Percentiles rank a stretch among this genome's conserved stretches.
These are phyloP conservation scores for Lepus timidus DNA, from an alignment of 2,113 vertebrate genomes.

Conservation along the genomic window DNA sequence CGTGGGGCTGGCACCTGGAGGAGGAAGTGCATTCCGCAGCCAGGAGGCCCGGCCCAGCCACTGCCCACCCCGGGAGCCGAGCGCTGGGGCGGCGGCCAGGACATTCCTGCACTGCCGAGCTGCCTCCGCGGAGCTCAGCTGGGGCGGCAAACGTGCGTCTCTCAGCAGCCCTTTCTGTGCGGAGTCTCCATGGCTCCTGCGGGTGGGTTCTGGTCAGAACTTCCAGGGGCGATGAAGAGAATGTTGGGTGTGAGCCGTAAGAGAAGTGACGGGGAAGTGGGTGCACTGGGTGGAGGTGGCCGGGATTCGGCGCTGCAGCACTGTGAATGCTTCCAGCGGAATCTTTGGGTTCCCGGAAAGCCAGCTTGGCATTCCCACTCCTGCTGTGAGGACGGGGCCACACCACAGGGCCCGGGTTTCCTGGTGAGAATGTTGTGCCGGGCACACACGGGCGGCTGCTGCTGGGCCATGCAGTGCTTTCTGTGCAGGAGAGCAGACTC, in stretches of 20 bases:
- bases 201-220: conserved; percentile 31
- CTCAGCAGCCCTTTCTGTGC: conserved; percentile 50
- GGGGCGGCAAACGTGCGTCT: background rate
- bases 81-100: conserved; percentile 64
- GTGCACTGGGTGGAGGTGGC: background rate
- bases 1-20: conserved; percentile 35
- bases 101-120: conserved; percentile 51
- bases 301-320: background rate
- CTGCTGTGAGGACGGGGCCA: background rate
- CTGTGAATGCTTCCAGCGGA: background rate
- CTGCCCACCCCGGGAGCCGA: conserved; percentile 50
- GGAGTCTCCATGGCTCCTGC: background rate
- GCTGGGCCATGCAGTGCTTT: background rate
- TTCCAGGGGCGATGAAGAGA: background rate
- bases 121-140: background rate
- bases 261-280: background rate
- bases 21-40: conserved; percentile 79
- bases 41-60: background rate
- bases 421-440: background rate
- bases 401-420: background rate
- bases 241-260: background rate
- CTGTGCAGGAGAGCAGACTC: background rate
- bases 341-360: background rate
- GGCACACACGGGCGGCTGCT: background rate
- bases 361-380: background rate